Base-by-base conservation (phyloP, 2,113 vertebrate genomes). In the Trochalopteron elliotii region DNA sequence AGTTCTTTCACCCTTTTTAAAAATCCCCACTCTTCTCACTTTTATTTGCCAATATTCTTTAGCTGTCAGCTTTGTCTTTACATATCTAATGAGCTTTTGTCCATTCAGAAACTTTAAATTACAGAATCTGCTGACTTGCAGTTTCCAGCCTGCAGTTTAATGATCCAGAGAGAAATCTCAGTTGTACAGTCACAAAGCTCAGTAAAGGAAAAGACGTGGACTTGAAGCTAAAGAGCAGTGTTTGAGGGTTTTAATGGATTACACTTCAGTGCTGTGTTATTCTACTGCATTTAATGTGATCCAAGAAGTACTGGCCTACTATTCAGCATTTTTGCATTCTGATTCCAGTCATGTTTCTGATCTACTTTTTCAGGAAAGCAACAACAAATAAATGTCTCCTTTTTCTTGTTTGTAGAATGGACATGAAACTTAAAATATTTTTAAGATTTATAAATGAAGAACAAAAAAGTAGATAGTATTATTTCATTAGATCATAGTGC, bases 101-200 rank as follows among this genome's bases (percentile, higher is more conserved):
- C 80, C 72, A 55, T 89, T 96, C 83, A 91, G 72, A 96, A 96
- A 87, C 31, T 89, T 86, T 70, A 84, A 93, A 93, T 92, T 90
- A 40, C 40, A 91, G 76, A 75, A 89, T 94, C 63, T 94, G 93
- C 94, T 92, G 87, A 92, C 86, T 91, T 95, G 89, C 83, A 87
- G 27, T 90, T 93, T 92, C 76, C 76, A 94, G 42, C 37, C 60
- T 71, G 56, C 77, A 56, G 80, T 56, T 91, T 92, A 89, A 82
- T 94, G 91, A 94, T 90, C 72, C 80, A 78, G 83, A 93, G 78
- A 83, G 70, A 86, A 94, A 84, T 87, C 87, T 96, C 89, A 89
- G 80, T 87, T 78, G 63, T 78, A 74, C 83, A 78, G 52, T 81
- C 72, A 77, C 76, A 74, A 88, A 81, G 76, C 83, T 93, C 20